Evolutionary conservation across 2,888 invertebrate species (phyloP), one percentile per base, ranked within the genome.

Genomic region (Ischnus inquisitorius): DNA sequence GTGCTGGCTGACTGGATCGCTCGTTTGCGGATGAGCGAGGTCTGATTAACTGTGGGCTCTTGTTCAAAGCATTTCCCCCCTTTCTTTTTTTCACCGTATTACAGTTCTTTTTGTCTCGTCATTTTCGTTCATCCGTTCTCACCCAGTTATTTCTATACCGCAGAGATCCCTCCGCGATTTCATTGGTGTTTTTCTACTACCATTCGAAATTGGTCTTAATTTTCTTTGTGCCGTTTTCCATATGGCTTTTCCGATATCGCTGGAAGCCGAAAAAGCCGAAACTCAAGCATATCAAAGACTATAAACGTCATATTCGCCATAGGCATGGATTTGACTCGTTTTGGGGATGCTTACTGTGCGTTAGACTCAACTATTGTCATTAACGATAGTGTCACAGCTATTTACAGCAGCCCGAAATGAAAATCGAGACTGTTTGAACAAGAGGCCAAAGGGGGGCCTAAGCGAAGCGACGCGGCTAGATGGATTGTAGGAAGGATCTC

Each of bases 31-130:
- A n/a, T 14, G 16, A 41, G 43, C 34, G 8, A 41, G 41, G 22
- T 71, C 60, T 46, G 54, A 72, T 72, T 72, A 72, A 72, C 43
- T 46, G 64, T 51, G 62, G 43, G n/a, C 62, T 25, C 39, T 81
- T 46, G 64, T 62, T 76, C 46, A 64, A 57, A 62, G 16, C 62
- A 39, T 75, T 75, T 71, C 39, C 10, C 12, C 43, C 14, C 19
- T 19, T 3, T 41, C 43, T 64, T 48, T 51, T 48, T 72, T 28
- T 39, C 71, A 8, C 25, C 41, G 41, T 25, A 54, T 41, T 57
- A 41, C n/a, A 28, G 57, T 25, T 25, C 22, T 54, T 12, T 57
- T 69, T 54, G 51, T 60, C n/a, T 22, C 48, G 19, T 46, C 60
- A 48, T 69, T 57, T 60, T 28, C 65, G 62, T 22, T 41, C 34